Conservation (phyloP, 2,113 vertebrate species). For the Lucifuga dentata region DNA sequence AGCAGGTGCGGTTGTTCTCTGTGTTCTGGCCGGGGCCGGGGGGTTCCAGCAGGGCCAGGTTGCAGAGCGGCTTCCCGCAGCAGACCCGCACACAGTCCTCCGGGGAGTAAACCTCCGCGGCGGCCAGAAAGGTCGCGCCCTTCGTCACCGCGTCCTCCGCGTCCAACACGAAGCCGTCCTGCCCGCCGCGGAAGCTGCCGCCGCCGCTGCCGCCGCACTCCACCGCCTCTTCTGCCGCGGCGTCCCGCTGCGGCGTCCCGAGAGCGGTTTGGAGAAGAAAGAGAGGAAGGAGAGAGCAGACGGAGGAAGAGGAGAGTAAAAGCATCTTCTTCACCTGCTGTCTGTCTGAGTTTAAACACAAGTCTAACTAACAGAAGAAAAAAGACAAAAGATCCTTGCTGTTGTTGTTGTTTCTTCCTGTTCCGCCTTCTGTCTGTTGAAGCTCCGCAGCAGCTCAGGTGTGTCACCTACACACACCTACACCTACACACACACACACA, state of each 20-base stretch:
- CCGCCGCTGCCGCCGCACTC: constrained; percentile 54
- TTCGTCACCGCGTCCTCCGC: constrained; percentile 83
- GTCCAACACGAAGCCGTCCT: constrained; percentile 86
- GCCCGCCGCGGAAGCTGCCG: constrained; percentile 73
- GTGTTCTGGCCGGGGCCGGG: constrained; percentile 20
- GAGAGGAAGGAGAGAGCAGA: neutral
- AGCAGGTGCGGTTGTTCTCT: constrained; percentile 74
- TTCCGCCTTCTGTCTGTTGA: no score
- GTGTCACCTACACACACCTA: no score
- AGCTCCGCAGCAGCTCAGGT: no score
- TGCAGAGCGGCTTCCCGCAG: constrained; percentile 82
- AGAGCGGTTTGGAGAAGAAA: constrained; percentile 7
- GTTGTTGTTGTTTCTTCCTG: no score
- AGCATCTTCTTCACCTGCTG: no score
- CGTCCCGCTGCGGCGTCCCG: neutral
- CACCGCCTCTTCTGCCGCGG: neutral
- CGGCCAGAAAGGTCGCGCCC: constrained; percentile 86
- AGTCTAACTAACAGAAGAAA: no score
- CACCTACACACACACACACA: no score
- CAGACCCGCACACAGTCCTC: constrained; percentile 86
- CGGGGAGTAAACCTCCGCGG: constrained; percentile 54
- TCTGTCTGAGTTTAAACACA: no score
- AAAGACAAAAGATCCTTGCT: no score
- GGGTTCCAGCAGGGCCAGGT: constrained; percentile 87
- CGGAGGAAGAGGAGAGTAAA: neutral